Conservation (phyloP, 2,797 vertebrate genomes). For the Anguilla anguilla region DNA sequence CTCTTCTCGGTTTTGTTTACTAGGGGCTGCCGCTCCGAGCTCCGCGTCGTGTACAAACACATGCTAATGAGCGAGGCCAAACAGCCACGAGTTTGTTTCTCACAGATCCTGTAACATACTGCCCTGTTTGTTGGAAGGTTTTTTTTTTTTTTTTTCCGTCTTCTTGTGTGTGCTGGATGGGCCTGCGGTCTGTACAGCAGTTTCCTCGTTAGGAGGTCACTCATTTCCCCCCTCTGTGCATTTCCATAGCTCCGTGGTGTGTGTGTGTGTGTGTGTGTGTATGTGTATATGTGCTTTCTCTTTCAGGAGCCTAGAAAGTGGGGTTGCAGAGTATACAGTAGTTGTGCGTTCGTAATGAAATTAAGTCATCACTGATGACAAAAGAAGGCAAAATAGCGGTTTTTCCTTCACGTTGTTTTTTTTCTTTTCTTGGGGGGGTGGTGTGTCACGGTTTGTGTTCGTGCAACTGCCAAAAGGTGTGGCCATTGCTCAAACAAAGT, state of each 20-base stretch:
- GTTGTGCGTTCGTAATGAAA: neutral
- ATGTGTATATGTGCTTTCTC: neutral
- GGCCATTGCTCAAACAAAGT: neutral
- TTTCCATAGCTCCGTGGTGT: neutral
- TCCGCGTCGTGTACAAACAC: neutral
- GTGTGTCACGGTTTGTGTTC: neutral
- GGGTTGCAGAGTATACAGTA: neutral
- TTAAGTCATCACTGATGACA: neutral
- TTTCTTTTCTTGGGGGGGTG: neutral
- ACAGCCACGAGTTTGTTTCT: constrained; percentile 1
- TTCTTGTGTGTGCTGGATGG: constrained; percentile 7
- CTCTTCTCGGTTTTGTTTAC: neutral
- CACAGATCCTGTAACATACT: constrained; percentile 6
- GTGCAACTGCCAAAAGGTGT: neutral
- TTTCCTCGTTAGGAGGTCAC: constrained; percentile 20
- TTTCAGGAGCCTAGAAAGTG: neutral
- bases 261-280: neutral
- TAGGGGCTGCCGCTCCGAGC: neutral
- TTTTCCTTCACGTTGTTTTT: neutral
- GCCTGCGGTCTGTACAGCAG: constrained; percentile 4
- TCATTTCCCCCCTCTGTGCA: neutral
- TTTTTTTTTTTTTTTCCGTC: neutral
- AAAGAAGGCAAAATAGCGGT: neutral
- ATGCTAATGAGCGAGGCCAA: constrained; percentile 2
- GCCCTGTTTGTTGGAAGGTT: constrained; percentile 17